Conservation (phyloP, 1,140 invertebrate species). For the Calliphora vicina region DNA sequence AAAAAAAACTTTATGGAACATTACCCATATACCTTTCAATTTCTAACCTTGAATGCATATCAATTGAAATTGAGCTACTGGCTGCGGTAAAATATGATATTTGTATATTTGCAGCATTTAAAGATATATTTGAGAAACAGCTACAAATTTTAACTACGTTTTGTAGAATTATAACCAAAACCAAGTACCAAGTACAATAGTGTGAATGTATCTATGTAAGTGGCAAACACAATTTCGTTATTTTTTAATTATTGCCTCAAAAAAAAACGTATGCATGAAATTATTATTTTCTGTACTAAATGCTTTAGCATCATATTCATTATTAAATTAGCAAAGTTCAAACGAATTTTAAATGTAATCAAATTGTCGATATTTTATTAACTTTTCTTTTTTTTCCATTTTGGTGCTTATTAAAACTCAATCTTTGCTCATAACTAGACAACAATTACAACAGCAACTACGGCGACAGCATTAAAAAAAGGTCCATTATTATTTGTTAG, state of each 20-base stretch:
- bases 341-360: neutral
- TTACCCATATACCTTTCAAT: too few relatives aligned
- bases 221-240: neutral
- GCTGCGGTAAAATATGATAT: too few relatives aligned
- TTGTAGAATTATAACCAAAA: too few relatives aligned
- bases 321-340: slow-evolving; percentile 7
- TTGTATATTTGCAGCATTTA: too few relatives aligned
- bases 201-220: neutral
- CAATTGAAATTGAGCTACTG: too few relatives aligned
- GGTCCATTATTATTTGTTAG: neutral
- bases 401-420: neutral
- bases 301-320: neutral
- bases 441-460: neutral
- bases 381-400: neutral
- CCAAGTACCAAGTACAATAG: too few relatives aligned
- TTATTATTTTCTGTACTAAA: neutral
- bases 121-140: too few relatives aligned
- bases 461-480: neutral
- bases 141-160: too few relatives aligned
- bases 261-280: too few relatives aligned
- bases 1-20: too few relatives aligned
- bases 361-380: neutral
- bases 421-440: neutral
- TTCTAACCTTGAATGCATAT: too few relatives aligned
- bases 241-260: neutral